Conservation (phyloP, 2,888 invertebrate genomes). For the Trissolcus japonicus region DNA sequence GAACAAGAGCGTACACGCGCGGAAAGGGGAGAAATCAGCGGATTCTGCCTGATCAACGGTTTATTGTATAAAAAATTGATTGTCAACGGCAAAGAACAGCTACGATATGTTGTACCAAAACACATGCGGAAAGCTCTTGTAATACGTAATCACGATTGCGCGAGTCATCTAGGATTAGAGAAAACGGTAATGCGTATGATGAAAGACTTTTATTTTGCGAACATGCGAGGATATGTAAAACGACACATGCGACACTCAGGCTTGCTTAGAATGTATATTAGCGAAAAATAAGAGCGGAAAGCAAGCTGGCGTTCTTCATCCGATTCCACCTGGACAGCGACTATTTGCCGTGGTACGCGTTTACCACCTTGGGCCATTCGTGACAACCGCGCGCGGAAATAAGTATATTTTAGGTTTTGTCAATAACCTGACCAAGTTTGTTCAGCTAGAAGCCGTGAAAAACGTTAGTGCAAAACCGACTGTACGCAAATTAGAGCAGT, state of each 20-base stretch:
- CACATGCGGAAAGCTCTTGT: constrained; percentile 35
- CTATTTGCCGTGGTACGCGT: constrained; percentile 51
- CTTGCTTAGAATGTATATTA: constrained; percentile 28
- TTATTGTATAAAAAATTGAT: neutral
- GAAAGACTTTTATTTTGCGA: constrained; percentile 23
- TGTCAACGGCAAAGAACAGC: neutral
- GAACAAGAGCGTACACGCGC: neutral
- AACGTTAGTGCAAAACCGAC: neutral
- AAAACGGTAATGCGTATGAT: constrained; percentile 20
- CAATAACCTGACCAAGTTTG: constrained; percentile 9
- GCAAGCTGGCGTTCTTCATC: constrained; percentile 34
- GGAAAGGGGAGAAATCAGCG: neutral
- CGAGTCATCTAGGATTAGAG: constrained; percentile 34
- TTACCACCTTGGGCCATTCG: constrained; percentile 57
- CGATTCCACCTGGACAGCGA: constrained; percentile 53
- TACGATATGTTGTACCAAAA: constrained; percentile 1
- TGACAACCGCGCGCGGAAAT: constrained; percentile 48
- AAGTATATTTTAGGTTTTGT: constrained; percentile 36
- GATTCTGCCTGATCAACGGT: neutral
- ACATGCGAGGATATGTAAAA: constrained; percentile 13
- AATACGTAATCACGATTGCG: constrained; percentile 6
- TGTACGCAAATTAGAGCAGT: neutral
- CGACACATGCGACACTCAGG: constrained; percentile 11
- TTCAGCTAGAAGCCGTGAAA: constrained; percentile 11
- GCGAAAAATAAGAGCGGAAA: constrained; percentile 15